Evolutionary conservation across 1,140 invertebrate species (phyloP), one percentile per base, ranked within the genome.

Genomic region (Listronotus bonariensis): DNA sequence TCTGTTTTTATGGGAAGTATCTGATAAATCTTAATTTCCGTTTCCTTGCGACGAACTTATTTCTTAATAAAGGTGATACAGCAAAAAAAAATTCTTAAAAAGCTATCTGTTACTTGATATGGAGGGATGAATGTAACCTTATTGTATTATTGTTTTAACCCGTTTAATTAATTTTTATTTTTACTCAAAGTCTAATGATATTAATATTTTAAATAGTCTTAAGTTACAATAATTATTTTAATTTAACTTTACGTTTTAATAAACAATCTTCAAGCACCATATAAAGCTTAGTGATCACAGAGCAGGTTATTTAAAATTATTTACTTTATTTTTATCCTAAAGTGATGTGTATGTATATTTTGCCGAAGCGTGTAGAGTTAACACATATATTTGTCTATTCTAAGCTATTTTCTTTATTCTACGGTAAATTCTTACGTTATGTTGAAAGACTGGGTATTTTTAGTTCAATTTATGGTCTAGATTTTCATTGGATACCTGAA

Each of bases 231-330:
- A 26, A 26, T 26, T 26, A 26, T 26, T 26, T 26, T n/a, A n/a
- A n/a, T 26, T 26, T 26, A 3, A 26, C 20, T 3, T 26, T 26
- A 26, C 20, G 20, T 26, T 26, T 26, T 3, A 26, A 42, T 14
- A 6, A 41, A 14, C n/a, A 10, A 32, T 32, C 8, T 20, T 52
- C 9, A 52, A 57, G 54, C 54, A 57, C 54, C 54, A 57, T 17
- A 42, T 26, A 42, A 65, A 65, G 62, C 62, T 65, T 65, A 26
- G 54, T 65, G 62, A 65, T 65, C 62, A 65, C 62, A 65, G 62
- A 65, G 62, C 62, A 32, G 62, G 43, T 65, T 20, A 26, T 51
- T 52, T 60, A 31, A 53, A 12, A 34, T 53, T 36, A 10, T 36
- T 53, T n/a, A n/a, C n/a, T n/a, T n/a, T n/a, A n/a, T n/a, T 8